Evolutionary conservation across 2,113 vertebrate genomes (phyloP).

Genomic region (Epinephelus cyanopodus): DNA sequence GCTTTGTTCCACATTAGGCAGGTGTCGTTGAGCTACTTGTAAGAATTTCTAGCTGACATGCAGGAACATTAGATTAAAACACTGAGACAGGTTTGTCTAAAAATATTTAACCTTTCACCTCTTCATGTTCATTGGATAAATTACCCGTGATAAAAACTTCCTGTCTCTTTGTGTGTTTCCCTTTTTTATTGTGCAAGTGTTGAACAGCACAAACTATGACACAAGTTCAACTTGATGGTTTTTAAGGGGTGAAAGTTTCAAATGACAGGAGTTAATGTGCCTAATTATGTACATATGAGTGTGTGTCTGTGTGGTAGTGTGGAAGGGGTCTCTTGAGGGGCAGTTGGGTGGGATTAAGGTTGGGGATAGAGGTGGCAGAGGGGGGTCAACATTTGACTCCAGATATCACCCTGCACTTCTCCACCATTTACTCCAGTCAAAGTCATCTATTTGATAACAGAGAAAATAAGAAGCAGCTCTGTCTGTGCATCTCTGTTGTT

Average conservation of each 20-base stretch:
- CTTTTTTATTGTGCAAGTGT: conserved; percentile 1
- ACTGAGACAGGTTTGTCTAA: conserved; percentile 11
- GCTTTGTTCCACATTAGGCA: too few species aligned
- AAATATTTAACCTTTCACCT: conserved; percentile 60
- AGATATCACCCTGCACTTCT: too few species aligned
- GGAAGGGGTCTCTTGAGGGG: too few species aligned
- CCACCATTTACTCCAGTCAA: not conserved
- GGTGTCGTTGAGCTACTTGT: conserved; percentile 52
- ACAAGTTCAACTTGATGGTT: too few species aligned
- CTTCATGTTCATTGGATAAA: conserved; percentile 64
- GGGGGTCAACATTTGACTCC: too few species aligned
- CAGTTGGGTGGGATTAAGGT: too few species aligned
- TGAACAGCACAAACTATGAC: conserved; percentile 27
- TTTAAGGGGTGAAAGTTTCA: too few species aligned
- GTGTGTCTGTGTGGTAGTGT: too few species aligned
- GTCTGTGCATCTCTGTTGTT: not conserved
- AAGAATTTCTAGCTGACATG: conserved; percentile 24
- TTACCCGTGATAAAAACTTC: conserved; percentile 44
- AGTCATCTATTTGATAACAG: not conserved
- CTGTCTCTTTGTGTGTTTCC: conserved; percentile 32
- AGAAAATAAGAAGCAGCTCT: not conserved
- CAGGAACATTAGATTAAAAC: conserved; percentile 18
- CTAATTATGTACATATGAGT: too few species aligned
- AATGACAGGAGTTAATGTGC: too few species aligned
- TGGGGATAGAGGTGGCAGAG: too few species aligned